Base-by-base conservation (phyloP, 2,113 vertebrate genomes). In the Toxostoma redivivum region DNA sequence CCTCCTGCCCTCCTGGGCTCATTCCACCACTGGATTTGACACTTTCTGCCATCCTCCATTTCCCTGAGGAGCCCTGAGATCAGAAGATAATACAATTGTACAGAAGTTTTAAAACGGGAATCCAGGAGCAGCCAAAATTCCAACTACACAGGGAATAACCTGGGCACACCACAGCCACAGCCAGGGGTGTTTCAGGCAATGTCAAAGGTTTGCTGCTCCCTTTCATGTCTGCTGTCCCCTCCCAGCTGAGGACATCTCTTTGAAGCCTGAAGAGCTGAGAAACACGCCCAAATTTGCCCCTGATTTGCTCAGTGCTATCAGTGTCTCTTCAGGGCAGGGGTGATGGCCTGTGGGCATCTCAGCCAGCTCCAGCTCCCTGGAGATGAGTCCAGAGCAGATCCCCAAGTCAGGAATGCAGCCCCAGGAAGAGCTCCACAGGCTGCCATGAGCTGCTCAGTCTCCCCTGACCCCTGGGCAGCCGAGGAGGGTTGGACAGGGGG, bases 231-330 rank as follows among this genome's bases (percentile, higher is more conserved):
- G 42, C 33, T 48, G 48, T 8, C 37, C 64, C 60, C 30, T 70
- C 81, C 76, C 51, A 28, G 42, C 0, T 54, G 50, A 64, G 73
- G 73, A 47, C 65, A 54, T 4, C 70, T 24, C 45, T 71, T 67
- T 79, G 48, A 40, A 92, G 28, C 66, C 27, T 92, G 45, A 86
- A 50, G 48, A 69, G 61, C 66, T 80, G 95, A 87, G 87, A 95
- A 86, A 69, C 50, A 7, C 67, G 3, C 67, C 71, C 5, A 1
- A 31, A 56, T 4, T 6, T 28, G 5, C 42, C 58, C 42, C 35
- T 92, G 86, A 65, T 90, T 12, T 30, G 77, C 47, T 91, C 82
- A 69, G 23, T 15, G 38, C 33, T 82, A 50, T 72, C 73, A 62
- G 56, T 14, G 27, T 11, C 58, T 61, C 50, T 15, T 31, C 40